Evolutionary conservation across 2,888 invertebrate genomes (phyloP).

Genomic region (Hypercompe scribonia): DNA sequence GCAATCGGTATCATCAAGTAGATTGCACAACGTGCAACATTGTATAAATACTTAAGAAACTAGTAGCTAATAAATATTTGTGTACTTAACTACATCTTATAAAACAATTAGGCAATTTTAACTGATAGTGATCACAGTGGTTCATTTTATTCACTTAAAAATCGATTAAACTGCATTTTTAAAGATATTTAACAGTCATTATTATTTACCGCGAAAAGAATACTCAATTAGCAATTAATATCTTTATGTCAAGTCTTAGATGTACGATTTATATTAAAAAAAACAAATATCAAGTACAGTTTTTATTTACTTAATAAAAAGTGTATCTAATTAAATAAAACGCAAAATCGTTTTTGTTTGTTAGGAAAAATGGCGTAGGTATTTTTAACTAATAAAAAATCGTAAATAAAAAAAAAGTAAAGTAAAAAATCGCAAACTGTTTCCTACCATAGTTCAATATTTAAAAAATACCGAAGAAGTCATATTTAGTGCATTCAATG

Average conservation of each 20-base stretch:
- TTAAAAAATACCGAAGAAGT: too few relatives aligned
- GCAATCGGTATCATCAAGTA: not conserved
- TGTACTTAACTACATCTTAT: not conserved
- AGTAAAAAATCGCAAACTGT: too few relatives aligned
- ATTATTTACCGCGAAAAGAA: not conserved
- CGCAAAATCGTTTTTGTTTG: too few relatives aligned
- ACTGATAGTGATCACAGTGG: not conserved
- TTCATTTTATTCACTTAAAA: not conserved
- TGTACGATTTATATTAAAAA: not conserved
- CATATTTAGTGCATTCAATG: too few relatives aligned
- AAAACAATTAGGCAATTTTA: not conserved
- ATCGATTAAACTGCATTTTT: not conserved
- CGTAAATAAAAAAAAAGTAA: too few relatives aligned
- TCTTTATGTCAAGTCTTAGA: not conserved
- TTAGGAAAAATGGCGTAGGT: too few relatives aligned
- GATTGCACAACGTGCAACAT: not conserved
- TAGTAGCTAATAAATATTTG: not conserved
- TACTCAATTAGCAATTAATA: not conserved
- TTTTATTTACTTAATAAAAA: too few relatives aligned
- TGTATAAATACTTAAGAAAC: not conserved
- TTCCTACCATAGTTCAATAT: too few relatives aligned
- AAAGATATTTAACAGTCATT: not conserved
- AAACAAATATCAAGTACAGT: not conserved
- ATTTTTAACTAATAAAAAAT: too few relatives aligned
- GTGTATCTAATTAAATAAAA: too few relatives aligned